Evolutionary conservation across 23 tunicate genomes (phyloP), one percentile per base, ranked within the genome.

Genomic region (Trididemnum miniatum): DNA sequence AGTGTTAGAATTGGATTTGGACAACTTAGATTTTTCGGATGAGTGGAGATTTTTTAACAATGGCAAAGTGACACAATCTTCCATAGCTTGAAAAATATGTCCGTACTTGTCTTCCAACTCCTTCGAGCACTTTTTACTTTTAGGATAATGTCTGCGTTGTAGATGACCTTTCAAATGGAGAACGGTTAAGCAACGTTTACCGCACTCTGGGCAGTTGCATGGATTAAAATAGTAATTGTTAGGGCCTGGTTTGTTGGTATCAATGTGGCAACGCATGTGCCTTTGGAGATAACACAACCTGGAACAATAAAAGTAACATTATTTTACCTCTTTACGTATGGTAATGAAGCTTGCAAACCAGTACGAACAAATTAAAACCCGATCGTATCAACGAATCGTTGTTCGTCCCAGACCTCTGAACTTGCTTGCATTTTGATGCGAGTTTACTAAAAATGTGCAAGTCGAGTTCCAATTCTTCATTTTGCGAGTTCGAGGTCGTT

Each of bases 261-360:
- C 59, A 77, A 91, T 62, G 76, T 92, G 97, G 18, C 92, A 64
- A 29, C 97, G 72, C 92, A 92, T 87, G 65, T 92, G 97, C 34
- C 97, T 88, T 71, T 92, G 97, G 69, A 92, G 81, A 49, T 92
- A 92, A 82, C 97, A 92, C n/a, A 87, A 72, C 54, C 97, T 92
- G 59, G 2, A 62, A n/a, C n/a, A n/a, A n/a, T n/a, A n/a, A n/a
- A n/a, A n/a, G n/a, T n/a, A n/a, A n/a, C n/a, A n/a, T n/a, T n/a
- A n/a, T n/a, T n/a, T n/a, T n/a, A n/a, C n/a, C n/a, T n/a, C n/a
- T n/a, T n/a, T n/a, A n/a, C n/a, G n/a, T n/a, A n/a, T n/a, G n/a
- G n/a, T n/a, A n/a, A n/a, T n/a, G n/a, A n/a, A n/a, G n/a, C n/a
- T n/a, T n/a, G n/a, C n/a, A n/a, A n/a, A n/a, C n/a, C n/a, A n/a